Evolutionary conservation across 2,888 invertebrate genomes (phyloP), one percentile per base, ranked within the genome.

Genomic region (Drosophila buzzatii): DNA sequence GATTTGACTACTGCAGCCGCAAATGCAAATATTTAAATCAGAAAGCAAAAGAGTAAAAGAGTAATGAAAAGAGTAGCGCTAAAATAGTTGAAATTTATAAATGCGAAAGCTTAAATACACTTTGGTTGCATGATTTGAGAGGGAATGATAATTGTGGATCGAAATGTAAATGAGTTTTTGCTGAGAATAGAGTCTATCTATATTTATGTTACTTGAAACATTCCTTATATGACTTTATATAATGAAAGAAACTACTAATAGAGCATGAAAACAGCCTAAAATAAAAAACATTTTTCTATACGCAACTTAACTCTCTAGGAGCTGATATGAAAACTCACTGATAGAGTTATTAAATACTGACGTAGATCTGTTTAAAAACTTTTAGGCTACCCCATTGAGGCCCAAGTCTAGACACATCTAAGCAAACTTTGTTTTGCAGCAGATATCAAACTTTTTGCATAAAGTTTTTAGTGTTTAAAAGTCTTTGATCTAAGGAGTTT

Each of bases 21-120:
- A 86, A 83, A 80, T 83, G 87, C 86, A 84, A 85, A 86, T 81
- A 81, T 88, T 83, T 79, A 67, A 66, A 70, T 72, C 41, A 64
- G 70, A 64, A 66, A 73, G 63, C 69, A 68, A 65, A 76, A 69
- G 66, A 42, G 3, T 12, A 16, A 20, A 42, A 14, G 4, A 20
- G 20, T 16, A 16, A 6, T 27, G 12, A 23, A 23, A 35, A 23
- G 3, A 27, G 16, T 14, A 1, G 6, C 20, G 37, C 23, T 16
- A 1, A 6, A 27, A 39, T 23, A 8, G 27, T 16, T 41, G 3
- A 1, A 27, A 14, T 10, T n/a, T 7, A 20, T 20, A 23, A 41
- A 55, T 58, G 39, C 18, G 6, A 27, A 31, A 18, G 7, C 10
- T 20, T 3, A 10, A 39, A 59, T 49, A 31, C 59, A 33, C 51